phyloP scores from a whole-genome alignment of 2,888 invertebrate species.

The Rhagophthalmus giganteus region DNA sequence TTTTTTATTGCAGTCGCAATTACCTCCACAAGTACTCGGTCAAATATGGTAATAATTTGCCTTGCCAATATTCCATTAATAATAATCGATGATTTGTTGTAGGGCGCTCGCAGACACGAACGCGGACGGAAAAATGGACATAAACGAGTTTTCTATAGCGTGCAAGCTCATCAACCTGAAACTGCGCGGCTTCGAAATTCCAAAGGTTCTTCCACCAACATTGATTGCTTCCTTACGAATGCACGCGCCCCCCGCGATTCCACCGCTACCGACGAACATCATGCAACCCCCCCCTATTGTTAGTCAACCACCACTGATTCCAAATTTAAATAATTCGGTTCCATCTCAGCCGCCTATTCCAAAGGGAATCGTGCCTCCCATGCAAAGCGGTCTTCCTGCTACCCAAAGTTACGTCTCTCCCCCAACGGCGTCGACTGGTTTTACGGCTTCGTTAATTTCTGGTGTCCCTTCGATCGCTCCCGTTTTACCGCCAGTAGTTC shows the following conservation, averaged over 20 bases:
- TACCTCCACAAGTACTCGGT: slow-evolving; percentile 86
- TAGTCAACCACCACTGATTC: slow-evolving; percentile 48
- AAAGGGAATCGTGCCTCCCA: slow-evolving; percentile 39
- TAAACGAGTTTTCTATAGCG: slow-evolving; percentile 96
- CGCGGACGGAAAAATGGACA: slow-evolving; percentile 94
- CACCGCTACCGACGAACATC: slow-evolving; percentile 47
- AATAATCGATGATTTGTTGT: no score
- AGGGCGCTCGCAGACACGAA: slow-evolving; percentile 93
- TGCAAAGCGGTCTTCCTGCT: slow-evolving; percentile 31
- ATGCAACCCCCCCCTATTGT: slow-evolving; percentile 45
- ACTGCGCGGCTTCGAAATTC: slow-evolving; percentile 88
- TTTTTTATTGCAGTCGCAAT: slow-evolving; percentile 86
- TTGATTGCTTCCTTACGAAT: slow-evolving; percentile 68
- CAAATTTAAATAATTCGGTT: slow-evolving; percentile 19
- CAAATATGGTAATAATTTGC: slow-evolving; percentile 98
- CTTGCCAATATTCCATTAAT: no score
- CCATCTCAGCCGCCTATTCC: slow-evolving; percentile 33
- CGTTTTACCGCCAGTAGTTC: background rate
- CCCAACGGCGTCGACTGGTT: slow-evolving; percentile 2
- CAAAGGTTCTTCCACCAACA: slow-evolving; percentile 79
- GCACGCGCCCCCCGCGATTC: slow-evolving; percentile 50
- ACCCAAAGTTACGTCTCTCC: slow-evolving; percentile 26
- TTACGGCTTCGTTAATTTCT: slow-evolving; percentile 18
- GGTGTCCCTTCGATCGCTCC: slow-evolving; percentile 5
- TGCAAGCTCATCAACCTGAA: slow-evolving; percentile 94